These are phyloP conservation scores for Blastobasis adustella DNA, from an alignment of 2,888 invertebrate species.

Conservation along the genomic window DNA sequence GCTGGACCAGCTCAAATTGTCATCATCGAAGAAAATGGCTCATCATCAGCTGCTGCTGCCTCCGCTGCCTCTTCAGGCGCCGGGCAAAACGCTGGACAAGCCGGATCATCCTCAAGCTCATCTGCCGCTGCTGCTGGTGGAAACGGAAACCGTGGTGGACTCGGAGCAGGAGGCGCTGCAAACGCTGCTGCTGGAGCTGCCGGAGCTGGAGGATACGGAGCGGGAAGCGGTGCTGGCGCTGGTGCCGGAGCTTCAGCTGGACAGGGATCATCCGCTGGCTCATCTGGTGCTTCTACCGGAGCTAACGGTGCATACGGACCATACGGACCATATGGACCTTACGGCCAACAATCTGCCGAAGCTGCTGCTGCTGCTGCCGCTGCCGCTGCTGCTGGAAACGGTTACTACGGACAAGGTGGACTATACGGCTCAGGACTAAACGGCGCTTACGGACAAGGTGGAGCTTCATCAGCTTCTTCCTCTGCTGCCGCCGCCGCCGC, in stretches of 20 bases:
- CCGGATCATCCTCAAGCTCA: constrained; percentile 3
- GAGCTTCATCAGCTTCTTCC: neutral
- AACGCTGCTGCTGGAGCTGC: neutral
- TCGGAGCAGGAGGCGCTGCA: neutral
- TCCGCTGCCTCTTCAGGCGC: constrained; percentile 1
- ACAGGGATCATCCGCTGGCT: neutral
- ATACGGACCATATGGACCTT: constrained; percentile 2
- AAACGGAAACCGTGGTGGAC: neutral
- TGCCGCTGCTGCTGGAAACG: constrained; percentile 6
- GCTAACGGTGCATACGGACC: neutral
- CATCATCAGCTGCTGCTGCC: neutral
- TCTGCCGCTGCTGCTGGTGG: constrained; percentile 1
- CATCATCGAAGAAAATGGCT: neutral
- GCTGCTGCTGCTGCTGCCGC: neutral
- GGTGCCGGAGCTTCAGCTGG: neutral
- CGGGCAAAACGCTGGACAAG: neutral
- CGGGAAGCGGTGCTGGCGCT: neutral
- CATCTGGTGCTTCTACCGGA: neutral
- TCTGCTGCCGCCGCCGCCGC: neutral
- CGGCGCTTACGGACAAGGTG: neutral
- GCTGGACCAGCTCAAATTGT: neutral
- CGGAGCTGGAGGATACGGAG: neutral
- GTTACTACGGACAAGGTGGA: neutral
- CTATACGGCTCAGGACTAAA: neutral
- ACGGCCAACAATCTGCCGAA: neutral